These are phyloP conservation scores for Caenorhabditis tropicalis DNA, from an alignment of 1,140 invertebrate genomes.

Conservation along the genomic window DNA sequence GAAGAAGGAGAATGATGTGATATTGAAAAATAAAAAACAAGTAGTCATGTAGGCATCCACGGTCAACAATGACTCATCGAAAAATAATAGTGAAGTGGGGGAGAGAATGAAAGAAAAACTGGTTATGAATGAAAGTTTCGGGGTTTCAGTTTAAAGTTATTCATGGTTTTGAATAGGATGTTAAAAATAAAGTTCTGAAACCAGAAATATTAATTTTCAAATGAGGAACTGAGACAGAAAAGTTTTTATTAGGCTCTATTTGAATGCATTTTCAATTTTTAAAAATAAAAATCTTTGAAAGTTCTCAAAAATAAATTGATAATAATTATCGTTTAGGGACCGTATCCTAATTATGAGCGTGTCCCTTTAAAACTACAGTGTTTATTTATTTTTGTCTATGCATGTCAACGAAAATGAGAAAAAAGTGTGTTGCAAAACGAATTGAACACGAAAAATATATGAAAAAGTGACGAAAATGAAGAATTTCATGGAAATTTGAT, in stretches of 20 bases:
- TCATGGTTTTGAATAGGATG: neutral
- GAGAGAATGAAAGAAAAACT: neutral
- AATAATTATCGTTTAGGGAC: neutral
- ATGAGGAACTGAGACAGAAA: no score
- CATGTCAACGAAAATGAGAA: no score
- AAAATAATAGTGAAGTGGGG: neutral
- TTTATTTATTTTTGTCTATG: no score
- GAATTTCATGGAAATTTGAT: conserved; percentile 39
- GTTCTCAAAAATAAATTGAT: neutral
- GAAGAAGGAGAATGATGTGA: neutral
- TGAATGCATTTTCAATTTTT: no score
- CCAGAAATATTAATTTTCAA: no score
- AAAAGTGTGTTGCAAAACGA: no score
- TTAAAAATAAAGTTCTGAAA: neutral
- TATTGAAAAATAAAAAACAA: neutral
- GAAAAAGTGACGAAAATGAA: neutral
- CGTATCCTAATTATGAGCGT: no score
- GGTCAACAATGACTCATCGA: conserved; percentile 14
- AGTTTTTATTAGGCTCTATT: no score
- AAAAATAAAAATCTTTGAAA: neutral
- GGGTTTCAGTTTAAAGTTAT: neutral
- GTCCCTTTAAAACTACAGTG: no score
- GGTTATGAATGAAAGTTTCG: neutral
- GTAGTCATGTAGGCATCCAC: neutral
- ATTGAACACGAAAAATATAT: no score